Evolutionary conservation across 2,113 vertebrate species (phyloP).

Genomic region (Brienomyrus longianalis): DNA sequence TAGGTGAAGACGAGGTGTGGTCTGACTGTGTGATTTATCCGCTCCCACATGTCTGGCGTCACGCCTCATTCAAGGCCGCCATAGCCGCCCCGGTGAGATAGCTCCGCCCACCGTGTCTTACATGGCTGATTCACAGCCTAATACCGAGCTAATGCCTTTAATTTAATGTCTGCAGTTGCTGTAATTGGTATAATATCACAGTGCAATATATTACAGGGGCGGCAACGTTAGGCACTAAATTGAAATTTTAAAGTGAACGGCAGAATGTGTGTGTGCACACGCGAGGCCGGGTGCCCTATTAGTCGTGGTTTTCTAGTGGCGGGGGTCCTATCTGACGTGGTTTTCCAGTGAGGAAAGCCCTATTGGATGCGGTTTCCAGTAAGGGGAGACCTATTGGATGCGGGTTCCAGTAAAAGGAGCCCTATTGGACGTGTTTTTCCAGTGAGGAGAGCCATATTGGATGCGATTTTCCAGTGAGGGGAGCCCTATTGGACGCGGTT

Average conservation of each 20-base stretch:
- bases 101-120: constrained; percentile 45
- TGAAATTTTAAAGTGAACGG: constrained; percentile 90
- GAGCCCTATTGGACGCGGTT: too few relatives aligned
- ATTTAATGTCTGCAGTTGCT: constrained; percentile 75
- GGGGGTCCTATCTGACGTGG: constrained; percentile 59
- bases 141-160: constrained; percentile 79
- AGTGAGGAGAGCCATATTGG: too few relatives aligned
- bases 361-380: too few relatives aligned
- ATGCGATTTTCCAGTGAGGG: constrained; percentile 58
- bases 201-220: constrained; percentile 77
- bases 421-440: too few relatives aligned
- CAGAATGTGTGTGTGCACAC: constrained; percentile 69
- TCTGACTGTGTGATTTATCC: background rate
- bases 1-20: background rate
- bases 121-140: constrained; percentile 68
- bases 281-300: constrained; percentile 83
- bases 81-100: background rate
- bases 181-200: constrained; percentile 85
- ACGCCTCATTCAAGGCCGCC: constrained; percentile 1
- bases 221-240: constrained; percentile 85
- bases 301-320: constrained; percentile 86
- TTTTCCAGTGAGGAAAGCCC: constrained; percentile 62
- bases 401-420: constrained; percentile 23
- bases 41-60: background rate
- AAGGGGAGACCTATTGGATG: too few relatives aligned